Evolutionary conservation across 2,888 invertebrate species (phyloP), one percentile per base, ranked within the genome.

Genomic region (Lycia hirtaria): DNA sequence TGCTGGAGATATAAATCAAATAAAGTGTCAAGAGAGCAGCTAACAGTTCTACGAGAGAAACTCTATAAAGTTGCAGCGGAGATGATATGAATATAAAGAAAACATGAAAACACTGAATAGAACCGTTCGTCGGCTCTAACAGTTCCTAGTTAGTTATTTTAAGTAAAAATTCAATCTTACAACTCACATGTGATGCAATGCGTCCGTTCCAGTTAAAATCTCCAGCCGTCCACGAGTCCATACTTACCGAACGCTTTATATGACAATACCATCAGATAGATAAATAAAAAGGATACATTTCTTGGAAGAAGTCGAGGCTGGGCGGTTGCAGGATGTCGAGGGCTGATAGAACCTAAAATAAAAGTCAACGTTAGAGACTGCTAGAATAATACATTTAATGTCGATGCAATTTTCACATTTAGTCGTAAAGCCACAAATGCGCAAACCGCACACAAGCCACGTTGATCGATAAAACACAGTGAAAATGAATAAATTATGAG

Each of bases 251-350:
- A 68, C 65, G 60, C 59, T 64, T 67, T 68, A 74, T 71, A 70
- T 65, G 60, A 68, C 65, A 59, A 67, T 64, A 60, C 64, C 64
- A 62, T 61, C 55, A 64, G 52, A 32, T 64, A 62, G 54, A 63
- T 68, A 62, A 53, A 63, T 68, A 61, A 85, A 96, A 96, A 97
- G 96, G 96, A 97, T 98, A 99, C 98, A 99, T 98, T 96, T 99
- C 99, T 94, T 99, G 98, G 94, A 99, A 99, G 94, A 98, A 99
- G 93, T 99, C 98, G 92, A 98, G 95, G 93, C 98, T 98, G 75
- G 99, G 98, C 80, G 99, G 99, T 93, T 99, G 99, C 77, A 99
- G 94, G 89, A 99, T 99, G 93, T 99, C 99, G 93, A 98, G 93
- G 75, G 99, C 98, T 79, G 98, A 98, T 80, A 99, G 94, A 81